Conservation (phyloP, 2,113 vertebrate species). For the Zosterops borbonicus region DNA sequence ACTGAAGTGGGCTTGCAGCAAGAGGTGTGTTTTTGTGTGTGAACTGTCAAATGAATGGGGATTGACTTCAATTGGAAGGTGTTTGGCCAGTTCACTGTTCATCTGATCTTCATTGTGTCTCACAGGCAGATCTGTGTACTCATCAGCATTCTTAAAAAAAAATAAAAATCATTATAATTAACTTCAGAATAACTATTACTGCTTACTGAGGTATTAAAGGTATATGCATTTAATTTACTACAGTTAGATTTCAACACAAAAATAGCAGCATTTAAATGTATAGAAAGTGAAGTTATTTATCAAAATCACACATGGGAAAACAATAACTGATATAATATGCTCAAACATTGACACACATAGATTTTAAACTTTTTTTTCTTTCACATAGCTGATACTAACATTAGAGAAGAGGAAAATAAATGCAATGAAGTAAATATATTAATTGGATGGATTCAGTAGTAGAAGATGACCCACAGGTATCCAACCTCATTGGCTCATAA, state of each 20-base stretch:
- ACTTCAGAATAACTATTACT: neutral
- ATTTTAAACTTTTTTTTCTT: neutral
- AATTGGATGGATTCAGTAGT: neutral
- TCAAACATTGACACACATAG: neutral
- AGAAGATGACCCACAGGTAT: neutral
- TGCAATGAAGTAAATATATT: neutral
- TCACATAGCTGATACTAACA: neutral
- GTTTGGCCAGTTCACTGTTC: slow-evolving; percentile 91
- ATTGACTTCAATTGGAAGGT: slow-evolving; percentile 90
- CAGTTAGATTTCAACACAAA: neutral
- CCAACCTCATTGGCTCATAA: neutral
- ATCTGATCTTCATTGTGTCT: slow-evolving; percentile 98
- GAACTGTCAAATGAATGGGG: slow-evolving; percentile 92
- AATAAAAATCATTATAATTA: neutral
- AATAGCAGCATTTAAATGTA: neutral
- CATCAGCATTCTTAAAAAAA: slow-evolving; percentile 87
- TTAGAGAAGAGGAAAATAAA: neutral
- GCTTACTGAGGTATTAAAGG: neutral
- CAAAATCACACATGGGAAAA: neutral
- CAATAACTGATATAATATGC: neutral
- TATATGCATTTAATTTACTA: neutral
- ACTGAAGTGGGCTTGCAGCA: slow-evolving; percentile 95
- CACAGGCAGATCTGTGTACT: slow-evolving; percentile 94
- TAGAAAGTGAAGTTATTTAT: neutral
- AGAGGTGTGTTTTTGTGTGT: slow-evolving; percentile 95